Percentiles rank a stretch among this genome's conserved stretches.
Evolutionary conservation across 2,888 invertebrate species (phyloP).

Genomic region (Acanthopleura granulata): DNA sequence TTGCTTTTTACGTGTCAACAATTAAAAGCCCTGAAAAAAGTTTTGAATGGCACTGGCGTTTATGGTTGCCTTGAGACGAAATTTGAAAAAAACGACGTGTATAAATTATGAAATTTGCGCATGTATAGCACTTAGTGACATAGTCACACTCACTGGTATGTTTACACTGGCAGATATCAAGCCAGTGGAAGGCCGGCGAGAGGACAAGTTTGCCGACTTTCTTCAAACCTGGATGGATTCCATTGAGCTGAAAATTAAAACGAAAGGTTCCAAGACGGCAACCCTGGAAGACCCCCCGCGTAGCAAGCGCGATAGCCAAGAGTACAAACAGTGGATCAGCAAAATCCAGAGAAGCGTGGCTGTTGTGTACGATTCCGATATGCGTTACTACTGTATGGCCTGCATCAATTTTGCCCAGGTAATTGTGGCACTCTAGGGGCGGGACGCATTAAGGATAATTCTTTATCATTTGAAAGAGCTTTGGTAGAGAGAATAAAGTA

Average conservation of each 20-base stretch:
- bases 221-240: constrained; percentile 35
- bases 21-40: no score
- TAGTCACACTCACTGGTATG: not conserved
- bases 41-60: no score
- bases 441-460: no score
- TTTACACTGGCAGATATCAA: no score
- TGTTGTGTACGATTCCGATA: constrained; percentile 37
- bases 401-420: constrained; percentile 32
- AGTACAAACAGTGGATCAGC: constrained; percentile 53
- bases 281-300: constrained; percentile 34
- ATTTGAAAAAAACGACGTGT: no score
- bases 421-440: not conserved
- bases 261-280: no score
- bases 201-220: not conserved
- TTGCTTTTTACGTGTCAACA: no score
- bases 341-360: constrained; percentile 43
- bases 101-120: not conserved
- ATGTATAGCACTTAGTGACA: not conserved
- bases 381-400: constrained; percentile 28
- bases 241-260: constrained; percentile 34
- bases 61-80: no score
- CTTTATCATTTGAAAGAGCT: no score
- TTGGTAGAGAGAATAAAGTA: no score
- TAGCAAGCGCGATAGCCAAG: constrained; percentile 38
- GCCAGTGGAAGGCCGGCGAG: no score